A percentile compares a stretch with the other conserved stretches of the same genome.
phyloP scores from a whole-genome alignment of 2,113 vertebrate genomes.

The Scomber colias region DNA sequence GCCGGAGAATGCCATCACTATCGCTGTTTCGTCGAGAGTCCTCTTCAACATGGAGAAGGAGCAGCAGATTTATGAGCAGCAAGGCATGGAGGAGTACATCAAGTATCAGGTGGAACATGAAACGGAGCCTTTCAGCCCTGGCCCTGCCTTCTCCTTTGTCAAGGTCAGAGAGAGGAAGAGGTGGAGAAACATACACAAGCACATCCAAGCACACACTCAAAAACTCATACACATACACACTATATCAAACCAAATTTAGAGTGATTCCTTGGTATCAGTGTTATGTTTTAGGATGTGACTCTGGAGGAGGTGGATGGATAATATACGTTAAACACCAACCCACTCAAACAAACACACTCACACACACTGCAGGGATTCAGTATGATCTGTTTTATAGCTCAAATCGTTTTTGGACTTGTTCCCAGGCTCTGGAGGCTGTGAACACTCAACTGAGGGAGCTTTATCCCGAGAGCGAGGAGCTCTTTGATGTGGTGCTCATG shows the following conservation, averaged over 20 bases:
- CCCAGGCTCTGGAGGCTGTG: conserved; percentile 90
- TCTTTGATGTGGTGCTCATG: conserved; percentile 97
- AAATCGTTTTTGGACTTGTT: conserved; percentile 39
- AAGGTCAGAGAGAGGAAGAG: conserved; percentile 84
- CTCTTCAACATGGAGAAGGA: conserved; percentile 97
- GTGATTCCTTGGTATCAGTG: background rate
- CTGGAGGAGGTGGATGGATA: conserved; percentile 83
- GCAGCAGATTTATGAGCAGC: conserved; percentile 89
- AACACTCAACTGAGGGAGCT: conserved; percentile 90
- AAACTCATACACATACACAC: background rate
- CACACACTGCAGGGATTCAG: background rate
- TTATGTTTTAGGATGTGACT: conserved; percentile 26
- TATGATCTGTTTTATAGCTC: background rate
- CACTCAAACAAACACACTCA: conserved; percentile 7
- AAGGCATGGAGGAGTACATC: conserved; percentile 94
- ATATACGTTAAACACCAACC: conserved; percentile 10
- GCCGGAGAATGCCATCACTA: conserved; percentile 93
- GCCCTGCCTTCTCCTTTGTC: conserved; percentile 95
- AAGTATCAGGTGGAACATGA: conserved; percentile 94
- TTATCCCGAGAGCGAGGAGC: conserved; percentile 93
- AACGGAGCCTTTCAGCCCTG: conserved; percentile 90
- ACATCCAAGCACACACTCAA: background rate
- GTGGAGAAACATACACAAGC: background rate
- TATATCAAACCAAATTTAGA: background rate
- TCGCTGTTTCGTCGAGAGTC: conserved; percentile 92